A percentile compares a stretch with the other conserved stretches of the same genome.
These are phyloP conservation scores for Zoanthus gigantus DNA, from an alignment of 92 coral and sea anemone genomes.

Conservation along the genomic window DNA sequence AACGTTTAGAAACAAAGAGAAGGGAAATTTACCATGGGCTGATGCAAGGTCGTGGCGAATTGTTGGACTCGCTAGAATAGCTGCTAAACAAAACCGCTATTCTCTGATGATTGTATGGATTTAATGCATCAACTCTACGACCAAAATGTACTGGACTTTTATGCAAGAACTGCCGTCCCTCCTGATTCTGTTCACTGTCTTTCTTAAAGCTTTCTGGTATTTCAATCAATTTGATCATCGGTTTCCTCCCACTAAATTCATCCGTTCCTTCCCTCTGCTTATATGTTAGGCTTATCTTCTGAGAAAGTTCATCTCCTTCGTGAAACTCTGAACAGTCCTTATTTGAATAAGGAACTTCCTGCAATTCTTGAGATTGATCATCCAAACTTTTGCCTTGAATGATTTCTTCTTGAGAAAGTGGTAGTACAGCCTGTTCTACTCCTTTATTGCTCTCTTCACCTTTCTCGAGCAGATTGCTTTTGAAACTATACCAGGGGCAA, in stretches of 20 bases:
- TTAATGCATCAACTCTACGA: slow-evolving; percentile 86
- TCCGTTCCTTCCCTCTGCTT: background rate
- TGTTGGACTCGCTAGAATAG: slow-evolving; percentile 89
- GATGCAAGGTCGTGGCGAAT: slow-evolving; percentile 93
- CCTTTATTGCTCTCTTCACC: background rate
- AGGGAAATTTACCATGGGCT: slow-evolving; percentile 86
- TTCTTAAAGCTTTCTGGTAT: background rate
- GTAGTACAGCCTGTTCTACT: background rate
- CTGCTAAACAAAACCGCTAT: slow-evolving; percentile 95
- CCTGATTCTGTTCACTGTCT: background rate
- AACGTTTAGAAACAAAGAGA: no score
- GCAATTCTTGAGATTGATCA: background rate
- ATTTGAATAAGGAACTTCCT: background rate
- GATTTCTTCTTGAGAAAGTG: background rate
- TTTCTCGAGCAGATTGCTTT: background rate
- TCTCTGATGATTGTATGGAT: slow-evolving; percentile 89
- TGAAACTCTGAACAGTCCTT: background rate
- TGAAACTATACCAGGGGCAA: slow-evolving; percentile 28
- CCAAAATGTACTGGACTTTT: slow-evolving; percentile 69
- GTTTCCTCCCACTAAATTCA: background rate
- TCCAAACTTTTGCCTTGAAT: background rate
- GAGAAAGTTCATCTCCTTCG: background rate
- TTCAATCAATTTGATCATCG: background rate
- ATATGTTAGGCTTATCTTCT: background rate
- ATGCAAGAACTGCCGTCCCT: background rate